These are phyloP conservation scores for Phengaris arion DNA, from an alignment of 2,888 invertebrate genomes.

Conservation along the genomic window DNA sequence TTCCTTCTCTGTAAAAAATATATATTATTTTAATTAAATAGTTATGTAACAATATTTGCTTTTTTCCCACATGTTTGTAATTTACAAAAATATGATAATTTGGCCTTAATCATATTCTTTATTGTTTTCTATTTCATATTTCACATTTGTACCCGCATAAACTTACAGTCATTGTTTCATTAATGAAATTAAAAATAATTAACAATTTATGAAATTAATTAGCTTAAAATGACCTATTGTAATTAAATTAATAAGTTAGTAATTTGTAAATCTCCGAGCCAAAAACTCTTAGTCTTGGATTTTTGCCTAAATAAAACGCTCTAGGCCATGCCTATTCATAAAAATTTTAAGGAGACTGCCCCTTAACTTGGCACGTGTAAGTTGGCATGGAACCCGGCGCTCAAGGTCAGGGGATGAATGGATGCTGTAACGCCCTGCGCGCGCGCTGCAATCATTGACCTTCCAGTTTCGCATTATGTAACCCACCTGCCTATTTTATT, in stretches of 20 bases:
- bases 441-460: slow-evolving; percentile 44
- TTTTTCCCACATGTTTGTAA: too few relatives aligned
- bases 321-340: too few relatives aligned
- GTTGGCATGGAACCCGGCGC: slow-evolving; percentile 49
- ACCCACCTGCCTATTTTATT: slow-evolving; percentile 37
- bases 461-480: slow-evolving; percentile 41
- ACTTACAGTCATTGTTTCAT: background rate
- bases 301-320: too few relatives aligned
- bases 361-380: slow-evolving; percentile 55
- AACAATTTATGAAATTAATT: background rate
- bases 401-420: slow-evolving; percentile 52
- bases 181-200: background rate
- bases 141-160: background rate
- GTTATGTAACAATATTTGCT: too few relatives aligned
- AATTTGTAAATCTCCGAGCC: background rate
- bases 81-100: too few relatives aligned
- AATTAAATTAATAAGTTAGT: background rate
- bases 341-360: slow-evolving; percentile 27
- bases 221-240: background rate
- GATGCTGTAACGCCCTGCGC: slow-evolving; percentile 41
- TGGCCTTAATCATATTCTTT: background rate
- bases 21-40: background rate
- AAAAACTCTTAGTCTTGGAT: background rate
- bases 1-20: background rate
- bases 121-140: background rate